phyloP scores from a whole-genome alignment of 1,140 invertebrate species.

The Reticulitermes speratus region DNA sequence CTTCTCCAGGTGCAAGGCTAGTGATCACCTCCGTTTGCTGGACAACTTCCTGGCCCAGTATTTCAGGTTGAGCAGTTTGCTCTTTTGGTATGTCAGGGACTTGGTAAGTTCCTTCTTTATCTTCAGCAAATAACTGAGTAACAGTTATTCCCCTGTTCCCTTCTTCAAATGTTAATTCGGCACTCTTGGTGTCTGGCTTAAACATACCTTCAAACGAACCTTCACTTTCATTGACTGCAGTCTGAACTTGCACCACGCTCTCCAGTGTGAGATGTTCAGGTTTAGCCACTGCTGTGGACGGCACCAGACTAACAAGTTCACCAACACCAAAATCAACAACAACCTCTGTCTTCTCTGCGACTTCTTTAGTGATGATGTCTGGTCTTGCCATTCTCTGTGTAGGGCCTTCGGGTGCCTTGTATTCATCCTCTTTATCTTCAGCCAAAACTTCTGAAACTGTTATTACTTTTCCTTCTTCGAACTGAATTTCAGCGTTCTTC shows the following conservation, averaged over 20 bases:
- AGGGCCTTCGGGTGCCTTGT: conserved; percentile 37
- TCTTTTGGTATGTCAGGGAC: conserved; percentile 36
- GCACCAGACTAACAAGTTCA: conserved; percentile 37
- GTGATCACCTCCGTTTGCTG: conserved; percentile 42
- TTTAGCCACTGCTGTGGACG: conserved; percentile 39
- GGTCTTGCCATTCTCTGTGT: conserved; percentile 35
- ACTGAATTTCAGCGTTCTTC: conserved; percentile 43
- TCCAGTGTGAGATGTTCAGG: conserved; percentile 45
- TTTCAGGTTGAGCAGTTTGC: conserved; percentile 41
- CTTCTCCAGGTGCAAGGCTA: conserved; percentile 39
- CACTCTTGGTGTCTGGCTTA: conserved; percentile 40
- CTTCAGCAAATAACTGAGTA: conserved; percentile 44
- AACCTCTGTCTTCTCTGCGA: conserved; percentile 47
- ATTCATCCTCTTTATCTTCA: conserved; percentile 53
- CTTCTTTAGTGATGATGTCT: conserved; percentile 42
- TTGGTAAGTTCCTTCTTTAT: conserved; percentile 45
- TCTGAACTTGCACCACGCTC: conserved; percentile 47
- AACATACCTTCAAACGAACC: conserved; percentile 39
- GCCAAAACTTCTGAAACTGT: conserved; percentile 44
- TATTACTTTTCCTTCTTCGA: conserved; percentile 45
- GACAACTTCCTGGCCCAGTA: conserved; percentile 44
- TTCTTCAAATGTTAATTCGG: conserved; percentile 41
- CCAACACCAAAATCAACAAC: conserved; percentile 41
- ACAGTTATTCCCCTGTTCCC: conserved; percentile 43
- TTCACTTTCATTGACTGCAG: conserved; percentile 46